A percentile compares a stretch with the other conserved stretches of the same genome.
Conservation (phyloP, 2,888 invertebrate genomes). For the Oligia strigilis region DNA sequence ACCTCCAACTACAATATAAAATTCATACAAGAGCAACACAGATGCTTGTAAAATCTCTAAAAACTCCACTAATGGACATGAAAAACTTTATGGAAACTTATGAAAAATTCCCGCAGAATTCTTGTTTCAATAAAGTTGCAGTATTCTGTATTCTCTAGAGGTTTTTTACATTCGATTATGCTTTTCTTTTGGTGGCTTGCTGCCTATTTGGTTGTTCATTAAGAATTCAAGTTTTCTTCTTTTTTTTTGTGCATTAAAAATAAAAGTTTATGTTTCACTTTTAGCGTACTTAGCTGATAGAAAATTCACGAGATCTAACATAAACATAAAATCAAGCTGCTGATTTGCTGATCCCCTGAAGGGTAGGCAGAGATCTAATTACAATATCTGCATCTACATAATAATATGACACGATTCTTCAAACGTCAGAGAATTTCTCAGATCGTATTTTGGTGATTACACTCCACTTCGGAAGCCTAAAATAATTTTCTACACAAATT, state of each 20-base stretch:
- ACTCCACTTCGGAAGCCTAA: neutral
- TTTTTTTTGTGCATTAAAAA: neutral
- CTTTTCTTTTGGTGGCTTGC: neutral
- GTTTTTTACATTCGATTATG: conserved; percentile 11
- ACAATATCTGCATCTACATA: neutral
- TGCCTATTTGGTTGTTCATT: neutral
- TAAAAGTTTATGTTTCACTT: neutral
- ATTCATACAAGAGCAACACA: conserved; percentile 37
- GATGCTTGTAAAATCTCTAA: conserved; percentile 31
- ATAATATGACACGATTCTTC: neutral
- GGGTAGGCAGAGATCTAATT: neutral
- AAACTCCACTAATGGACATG: conserved; percentile 57
- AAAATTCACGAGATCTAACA: neutral
- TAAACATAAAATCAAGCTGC: too few species aligned
- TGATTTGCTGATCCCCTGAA: too few species aligned
- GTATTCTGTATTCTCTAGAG: conserved; percentile 5
- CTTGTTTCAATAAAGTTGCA: conserved; percentile 34
- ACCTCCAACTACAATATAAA: conserved; percentile 7
- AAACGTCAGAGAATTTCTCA: neutral
- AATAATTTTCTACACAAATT: neutral
- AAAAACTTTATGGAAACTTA: conserved; percentile 51
- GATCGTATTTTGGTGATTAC: too few species aligned
- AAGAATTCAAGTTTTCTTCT: neutral
- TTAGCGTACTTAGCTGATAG: neutral
- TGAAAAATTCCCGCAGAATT: conserved; percentile 45